A percentile compares a stretch with the other conserved stretches of the same genome.
phyloP scores from a whole-genome alignment of 1,140 invertebrate species.

The Globodera ellingtonae region DNA sequence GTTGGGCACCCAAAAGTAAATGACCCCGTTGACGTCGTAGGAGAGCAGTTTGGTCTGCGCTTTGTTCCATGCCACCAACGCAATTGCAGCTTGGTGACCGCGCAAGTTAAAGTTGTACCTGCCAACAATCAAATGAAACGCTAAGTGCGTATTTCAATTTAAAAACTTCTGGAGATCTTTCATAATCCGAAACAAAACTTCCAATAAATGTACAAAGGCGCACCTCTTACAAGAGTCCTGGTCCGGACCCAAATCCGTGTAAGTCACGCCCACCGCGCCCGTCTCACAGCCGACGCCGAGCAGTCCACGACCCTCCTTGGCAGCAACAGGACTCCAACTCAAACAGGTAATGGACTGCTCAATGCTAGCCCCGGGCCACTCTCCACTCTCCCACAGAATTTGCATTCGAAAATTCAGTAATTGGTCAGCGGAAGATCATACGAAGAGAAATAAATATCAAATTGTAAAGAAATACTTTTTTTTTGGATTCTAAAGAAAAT shows the following conservation, averaged over 20 bases:
- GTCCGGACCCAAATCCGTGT: slow-evolving; percentile 46
- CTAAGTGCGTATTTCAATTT: too few species aligned
- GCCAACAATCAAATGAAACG: slow-evolving; percentile 69
- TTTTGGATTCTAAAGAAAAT: neutral
- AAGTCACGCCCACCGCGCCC: slow-evolving; percentile 55
- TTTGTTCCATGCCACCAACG: slow-evolving; percentile 94
- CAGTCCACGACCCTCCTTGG: slow-evolving; percentile 33
- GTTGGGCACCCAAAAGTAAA: slow-evolving; percentile 98
- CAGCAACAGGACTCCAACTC: slow-evolving; percentile 49
- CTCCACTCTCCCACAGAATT: slow-evolving; percentile 55
- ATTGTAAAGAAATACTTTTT: neutral
- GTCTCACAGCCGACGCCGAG: slow-evolving; percentile 53
- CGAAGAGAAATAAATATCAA: neutral
- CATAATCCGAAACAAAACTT: neutral
- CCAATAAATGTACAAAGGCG: slow-evolving; percentile 16
- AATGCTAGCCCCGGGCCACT: slow-evolving; percentile 56
- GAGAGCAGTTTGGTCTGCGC: slow-evolving; percentile 96
- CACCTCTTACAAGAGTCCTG: slow-evolving; percentile 35
- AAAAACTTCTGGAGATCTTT: too few species aligned
- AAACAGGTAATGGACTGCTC: slow-evolving; percentile 54
- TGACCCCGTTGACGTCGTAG: slow-evolving; percentile 94
- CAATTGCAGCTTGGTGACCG: slow-evolving; percentile 91
- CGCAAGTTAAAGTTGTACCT: slow-evolving; percentile 94
- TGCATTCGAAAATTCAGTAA: slow-evolving; percentile 45
- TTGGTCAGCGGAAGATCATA: neutral